Evolutionary conservation across 2,797 vertebrate genomes (phyloP).

Genomic region (Vipera latastei): DNA sequence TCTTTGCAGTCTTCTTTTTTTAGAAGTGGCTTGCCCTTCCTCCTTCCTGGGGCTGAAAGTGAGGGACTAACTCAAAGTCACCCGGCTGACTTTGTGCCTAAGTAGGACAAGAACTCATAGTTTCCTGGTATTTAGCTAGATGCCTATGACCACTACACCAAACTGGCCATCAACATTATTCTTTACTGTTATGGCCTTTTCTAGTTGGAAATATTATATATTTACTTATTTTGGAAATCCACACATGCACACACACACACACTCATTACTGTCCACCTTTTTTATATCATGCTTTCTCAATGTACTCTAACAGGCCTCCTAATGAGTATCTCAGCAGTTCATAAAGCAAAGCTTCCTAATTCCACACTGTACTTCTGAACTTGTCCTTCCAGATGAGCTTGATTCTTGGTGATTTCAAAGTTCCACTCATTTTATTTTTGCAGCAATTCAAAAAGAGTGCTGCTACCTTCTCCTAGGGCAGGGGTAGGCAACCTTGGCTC

Average conservation of each 20-base stretch:
- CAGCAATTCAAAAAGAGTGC: too few species aligned
- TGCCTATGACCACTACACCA: not conserved
- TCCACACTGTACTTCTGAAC: not conserved
- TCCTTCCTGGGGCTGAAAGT: not conserved
- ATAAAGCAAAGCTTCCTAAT: not conserved
- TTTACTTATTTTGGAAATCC: not conserved
- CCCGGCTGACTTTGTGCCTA: not conserved
- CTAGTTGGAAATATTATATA: not conserved
- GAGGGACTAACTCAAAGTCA: not conserved
- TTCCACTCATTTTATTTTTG: too few species aligned
- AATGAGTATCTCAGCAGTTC: not conserved
- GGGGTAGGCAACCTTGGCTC: too few species aligned
- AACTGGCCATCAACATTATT: not conserved
- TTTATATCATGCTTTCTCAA: not conserved
- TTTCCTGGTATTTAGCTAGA: not conserved
- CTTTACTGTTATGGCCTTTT: not conserved
- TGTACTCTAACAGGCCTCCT: not conserved
- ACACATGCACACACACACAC: too few species aligned
- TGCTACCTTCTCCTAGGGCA: too few species aligned
- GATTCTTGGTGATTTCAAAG: too few species aligned
- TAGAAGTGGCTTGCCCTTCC: not conserved
- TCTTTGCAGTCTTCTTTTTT: not conserved
- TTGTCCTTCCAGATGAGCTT: too few species aligned
- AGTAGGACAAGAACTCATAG: not conserved
- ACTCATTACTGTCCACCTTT: not conserved